Evolutionary conservation across 2,888 invertebrate species (phyloP).

Genomic region (Serripes groenlandicus): DNA sequence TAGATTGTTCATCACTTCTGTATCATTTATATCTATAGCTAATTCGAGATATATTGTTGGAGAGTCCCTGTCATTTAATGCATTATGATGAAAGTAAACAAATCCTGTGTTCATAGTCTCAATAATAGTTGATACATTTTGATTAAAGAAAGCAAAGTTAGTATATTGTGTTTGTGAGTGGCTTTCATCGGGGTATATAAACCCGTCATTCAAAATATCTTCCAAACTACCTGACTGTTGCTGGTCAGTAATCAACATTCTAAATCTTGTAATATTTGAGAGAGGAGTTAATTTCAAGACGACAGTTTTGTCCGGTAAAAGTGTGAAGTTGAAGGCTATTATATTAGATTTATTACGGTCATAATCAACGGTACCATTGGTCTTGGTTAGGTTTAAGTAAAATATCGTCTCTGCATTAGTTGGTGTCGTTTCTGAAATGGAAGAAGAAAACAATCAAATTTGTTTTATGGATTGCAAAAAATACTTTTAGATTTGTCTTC

Average conservation of each 20-base stretch:
- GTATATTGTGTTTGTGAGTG: constrained; percentile 2
- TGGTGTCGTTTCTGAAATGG: too few relatives aligned
- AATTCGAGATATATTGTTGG: constrained; percentile 37
- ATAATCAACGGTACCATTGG: constrained; percentile 26
- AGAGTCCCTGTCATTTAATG: not conserved
- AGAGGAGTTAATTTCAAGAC: constrained; percentile 1
- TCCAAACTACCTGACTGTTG: constrained; percentile 35
- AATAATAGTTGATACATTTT: constrained; percentile 7
- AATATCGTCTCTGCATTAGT: constrained; percentile 29
- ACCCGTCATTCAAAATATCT: constrained; percentile 31
- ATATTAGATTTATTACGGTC: constrained; percentile 29
- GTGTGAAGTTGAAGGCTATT: constrained; percentile 51
- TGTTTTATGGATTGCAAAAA: too few relatives aligned
- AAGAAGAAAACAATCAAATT: too few relatives aligned
- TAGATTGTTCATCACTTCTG: constrained; percentile 28
- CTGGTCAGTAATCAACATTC: constrained; percentile 31
- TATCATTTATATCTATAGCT: constrained; percentile 45
- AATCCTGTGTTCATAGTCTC: not conserved
- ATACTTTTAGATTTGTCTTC: too few relatives aligned
- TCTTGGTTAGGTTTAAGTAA: constrained; percentile 35
- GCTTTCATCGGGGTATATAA: constrained; percentile 42
- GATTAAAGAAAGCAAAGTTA: constrained; percentile 1
- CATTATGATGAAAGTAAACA: constrained; percentile 8
- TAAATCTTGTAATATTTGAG: constrained; percentile 5
- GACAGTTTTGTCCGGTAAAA: constrained; percentile 25